Evolutionary conservation across 2,113 vertebrate genomes (phyloP).

Genomic region (Leptosomus discolor): DNA sequence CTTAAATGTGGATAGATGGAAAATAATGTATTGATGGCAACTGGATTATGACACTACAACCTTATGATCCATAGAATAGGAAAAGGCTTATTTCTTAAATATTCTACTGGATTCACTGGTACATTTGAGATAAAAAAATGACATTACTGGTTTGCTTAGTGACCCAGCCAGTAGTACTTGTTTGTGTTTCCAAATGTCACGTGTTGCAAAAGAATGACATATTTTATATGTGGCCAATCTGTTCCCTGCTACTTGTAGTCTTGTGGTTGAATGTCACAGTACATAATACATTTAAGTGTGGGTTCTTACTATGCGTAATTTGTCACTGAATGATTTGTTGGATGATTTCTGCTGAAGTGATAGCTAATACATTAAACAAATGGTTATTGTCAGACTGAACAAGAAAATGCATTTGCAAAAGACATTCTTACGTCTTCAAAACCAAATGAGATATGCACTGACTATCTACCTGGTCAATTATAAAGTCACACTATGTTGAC

Average conservation of each 20-base stretch:
- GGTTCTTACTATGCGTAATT: accelerated
- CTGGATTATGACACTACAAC: neutral
- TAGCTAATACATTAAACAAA: neutral
- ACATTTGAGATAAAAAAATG: neutral
- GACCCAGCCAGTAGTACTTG: neutral
- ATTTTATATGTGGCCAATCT: neutral
- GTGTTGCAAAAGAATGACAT: neutral
- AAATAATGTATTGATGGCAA: neutral
- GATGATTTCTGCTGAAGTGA: neutral
- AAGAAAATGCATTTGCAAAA: neutral
- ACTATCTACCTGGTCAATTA: neutral
- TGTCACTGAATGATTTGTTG: neutral
- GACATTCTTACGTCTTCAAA: neutral
- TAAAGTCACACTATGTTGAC: neutral
- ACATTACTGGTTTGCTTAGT: neutral
- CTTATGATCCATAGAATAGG: neutral
- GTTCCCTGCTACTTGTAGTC: neutral
- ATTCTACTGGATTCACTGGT: neutral
- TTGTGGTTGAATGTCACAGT: neutral
- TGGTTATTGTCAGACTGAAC: neutral
- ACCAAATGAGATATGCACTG: neutral
- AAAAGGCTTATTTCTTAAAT: neutral
- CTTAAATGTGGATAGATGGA: neutral
- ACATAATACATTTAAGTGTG: neutral
- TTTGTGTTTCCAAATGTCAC: neutral